Evolutionary conservation across 2,888 invertebrate species (phyloP).

Genomic region (Chrysodeixis includens): DNA sequence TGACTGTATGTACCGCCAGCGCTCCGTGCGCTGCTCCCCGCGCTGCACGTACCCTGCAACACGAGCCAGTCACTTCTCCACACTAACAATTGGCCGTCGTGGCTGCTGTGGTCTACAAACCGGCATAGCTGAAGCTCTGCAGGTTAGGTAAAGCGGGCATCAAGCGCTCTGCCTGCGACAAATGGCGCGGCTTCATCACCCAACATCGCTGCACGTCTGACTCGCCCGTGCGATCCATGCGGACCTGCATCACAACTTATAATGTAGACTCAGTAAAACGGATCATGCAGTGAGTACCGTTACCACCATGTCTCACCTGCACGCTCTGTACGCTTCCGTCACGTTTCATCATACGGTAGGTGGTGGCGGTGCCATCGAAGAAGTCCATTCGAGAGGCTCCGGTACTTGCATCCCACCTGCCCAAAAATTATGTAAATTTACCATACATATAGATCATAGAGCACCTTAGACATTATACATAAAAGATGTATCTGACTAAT

Average conservation of each 20-base stretch:
- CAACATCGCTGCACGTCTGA: constrained; percentile 67
- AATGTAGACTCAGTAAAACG: neutral
- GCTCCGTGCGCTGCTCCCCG: constrained; percentile 63
- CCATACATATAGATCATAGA: too few species aligned
- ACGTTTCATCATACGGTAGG: constrained; percentile 64
- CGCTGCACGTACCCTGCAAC: constrained; percentile 64
- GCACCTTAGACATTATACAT: too few species aligned
- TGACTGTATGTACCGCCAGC: constrained; percentile 67
- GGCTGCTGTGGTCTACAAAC: constrained; percentile 53
- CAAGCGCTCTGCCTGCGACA: constrained; percentile 60
- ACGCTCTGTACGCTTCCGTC: constrained; percentile 68
- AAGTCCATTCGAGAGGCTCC: constrained; percentile 75
- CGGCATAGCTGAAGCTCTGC: constrained; percentile 70
- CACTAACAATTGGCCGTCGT: constrained; percentile 35
- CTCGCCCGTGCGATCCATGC: constrained; percentile 71
- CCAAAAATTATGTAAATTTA: neutral
- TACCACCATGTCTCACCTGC: constrained; percentile 62
- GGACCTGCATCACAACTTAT: constrained; percentile 60
- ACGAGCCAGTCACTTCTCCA: constrained; percentile 12
- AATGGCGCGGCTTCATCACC: constrained; percentile 54
- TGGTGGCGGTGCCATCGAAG: constrained; percentile 72
- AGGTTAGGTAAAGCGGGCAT: constrained; percentile 76
- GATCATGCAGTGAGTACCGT: neutral
- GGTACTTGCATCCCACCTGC: constrained; percentile 77
- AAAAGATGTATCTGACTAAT: too few species aligned